Conservation (phyloP, 2,113 vertebrate species). For the Cyprinus carpio region DNA sequence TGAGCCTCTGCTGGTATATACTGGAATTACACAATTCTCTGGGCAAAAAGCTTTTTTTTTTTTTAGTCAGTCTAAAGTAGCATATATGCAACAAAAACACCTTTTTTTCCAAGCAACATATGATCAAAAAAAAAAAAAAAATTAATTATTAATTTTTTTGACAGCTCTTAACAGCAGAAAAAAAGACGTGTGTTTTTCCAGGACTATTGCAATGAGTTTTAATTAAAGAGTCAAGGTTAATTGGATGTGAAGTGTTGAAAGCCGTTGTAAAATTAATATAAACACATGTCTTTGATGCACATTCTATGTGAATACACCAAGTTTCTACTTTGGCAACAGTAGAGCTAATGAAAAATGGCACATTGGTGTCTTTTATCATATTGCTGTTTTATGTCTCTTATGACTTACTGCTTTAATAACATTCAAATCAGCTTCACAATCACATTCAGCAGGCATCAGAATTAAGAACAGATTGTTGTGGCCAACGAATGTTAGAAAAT, state of each 20-base stretch:
- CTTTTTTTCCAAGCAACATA: background rate
- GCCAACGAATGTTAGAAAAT: conserved; percentile 2
- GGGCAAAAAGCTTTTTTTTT: background rate
- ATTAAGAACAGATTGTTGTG: conserved; percentile 4
- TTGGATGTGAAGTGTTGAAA: too few species aligned
- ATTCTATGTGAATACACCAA: background rate
- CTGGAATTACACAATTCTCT: background rate
- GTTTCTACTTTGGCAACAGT: background rate
- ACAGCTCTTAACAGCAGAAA: too few species aligned
- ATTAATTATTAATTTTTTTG: too few species aligned
- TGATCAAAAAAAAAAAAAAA: background rate
- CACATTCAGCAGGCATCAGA: background rate
- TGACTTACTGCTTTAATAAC: background rate
- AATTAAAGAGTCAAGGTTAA: too few species aligned
- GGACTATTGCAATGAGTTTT: too few species aligned
- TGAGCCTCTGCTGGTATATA: background rate
- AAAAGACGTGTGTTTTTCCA: too few species aligned
- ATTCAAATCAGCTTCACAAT: background rate
- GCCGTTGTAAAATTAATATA: background rate
- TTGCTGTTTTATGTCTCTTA: background rate
- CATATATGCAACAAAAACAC: background rate
- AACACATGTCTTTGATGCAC: background rate
- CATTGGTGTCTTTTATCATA: background rate
- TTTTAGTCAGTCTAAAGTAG: background rate
- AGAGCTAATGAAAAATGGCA: background rate